phyloP scores from a whole-genome alignment of 1,140 invertebrate species.

The Drosophila elegans region DNA sequence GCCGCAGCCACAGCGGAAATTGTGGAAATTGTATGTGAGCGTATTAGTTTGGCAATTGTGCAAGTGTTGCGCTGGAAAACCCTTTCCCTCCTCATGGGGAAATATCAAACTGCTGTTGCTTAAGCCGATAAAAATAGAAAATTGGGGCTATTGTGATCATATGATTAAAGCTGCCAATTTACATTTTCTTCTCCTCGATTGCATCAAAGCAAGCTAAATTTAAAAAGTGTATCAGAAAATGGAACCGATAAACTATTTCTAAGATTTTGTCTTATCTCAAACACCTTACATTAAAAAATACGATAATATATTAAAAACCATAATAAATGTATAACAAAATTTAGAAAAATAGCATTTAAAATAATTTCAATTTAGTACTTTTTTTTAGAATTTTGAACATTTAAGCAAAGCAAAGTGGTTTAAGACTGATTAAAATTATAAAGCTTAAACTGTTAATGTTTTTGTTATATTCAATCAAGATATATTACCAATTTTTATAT shows the following conservation, averaged over 20 bases:
- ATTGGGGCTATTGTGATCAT: conserved; percentile 12
- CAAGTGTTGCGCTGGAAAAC: conserved; percentile 38
- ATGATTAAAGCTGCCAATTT: background rate
- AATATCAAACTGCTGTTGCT: background rate
- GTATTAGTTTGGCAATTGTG: conserved; percentile 74
- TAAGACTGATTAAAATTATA: no score
- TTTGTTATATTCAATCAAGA: background rate
- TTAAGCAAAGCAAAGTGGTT: no score
- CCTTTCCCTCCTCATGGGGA: conserved; percentile 42
- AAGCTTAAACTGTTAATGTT: no score
- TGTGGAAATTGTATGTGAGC: conserved; percentile 70
- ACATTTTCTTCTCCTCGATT: background rate
- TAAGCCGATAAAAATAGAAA: conserved; percentile 9
- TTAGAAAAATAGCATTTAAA: no score
- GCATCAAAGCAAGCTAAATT: background rate
- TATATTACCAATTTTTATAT: background rate
- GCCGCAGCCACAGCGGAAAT: conserved; percentile 43
- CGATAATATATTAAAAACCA: no score
- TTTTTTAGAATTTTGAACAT: no score
- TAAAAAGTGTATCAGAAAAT: no score
- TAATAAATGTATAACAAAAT: no score
- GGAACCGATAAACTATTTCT: no score
- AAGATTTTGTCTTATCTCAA: no score
- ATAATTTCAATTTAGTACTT: no score
- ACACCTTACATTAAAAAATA: no score